A percentile compares a stretch with the other conserved stretches of the same genome.
phyloP scores from a whole-genome alignment of 2,113 vertebrate species.

The Mesoclemmys tuberculata region DNA sequence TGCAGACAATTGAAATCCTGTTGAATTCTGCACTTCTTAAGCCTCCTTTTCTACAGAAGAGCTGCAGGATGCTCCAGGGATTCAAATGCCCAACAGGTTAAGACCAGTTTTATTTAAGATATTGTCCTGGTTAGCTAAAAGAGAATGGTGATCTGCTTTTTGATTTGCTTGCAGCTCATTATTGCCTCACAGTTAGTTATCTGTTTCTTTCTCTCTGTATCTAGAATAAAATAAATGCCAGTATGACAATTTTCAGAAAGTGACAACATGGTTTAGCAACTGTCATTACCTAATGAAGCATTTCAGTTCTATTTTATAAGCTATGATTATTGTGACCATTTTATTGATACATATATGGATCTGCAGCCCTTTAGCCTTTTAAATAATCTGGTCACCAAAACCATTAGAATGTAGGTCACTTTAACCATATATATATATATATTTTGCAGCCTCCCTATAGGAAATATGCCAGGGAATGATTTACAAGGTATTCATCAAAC shows the following conservation, averaged over 20 bases:
- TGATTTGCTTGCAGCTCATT: conserved; percentile 59
- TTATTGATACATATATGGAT: conserved; percentile 38
- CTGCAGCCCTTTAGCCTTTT: conserved; percentile 58
- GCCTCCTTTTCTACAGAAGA: conserved; percentile 54
- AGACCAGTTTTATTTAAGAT: conserved; percentile 64
- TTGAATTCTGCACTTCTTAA: conserved; percentile 66
- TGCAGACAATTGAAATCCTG: conserved; percentile 48
- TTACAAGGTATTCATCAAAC: conserved; percentile 27
- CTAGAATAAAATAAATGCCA: conserved; percentile 41
- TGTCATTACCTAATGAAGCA: conserved; percentile 69
- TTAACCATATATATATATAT: conserved; percentile 34
- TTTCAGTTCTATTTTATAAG: conserved; percentile 63
- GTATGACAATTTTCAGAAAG: conserved; percentile 68
- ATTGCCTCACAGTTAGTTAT: conserved; percentile 46
- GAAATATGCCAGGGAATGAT: neutral
- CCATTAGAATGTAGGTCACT: conserved; percentile 56
- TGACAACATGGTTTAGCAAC: conserved; percentile 66
- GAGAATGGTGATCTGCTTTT: conserved; percentile 53
- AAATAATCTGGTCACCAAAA: conserved; percentile 69
- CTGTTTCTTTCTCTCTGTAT: conserved; percentile 52
- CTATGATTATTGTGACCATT: conserved; percentile 71
- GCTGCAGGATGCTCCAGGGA: conserved; percentile 56
- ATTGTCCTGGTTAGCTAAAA: conserved; percentile 65
- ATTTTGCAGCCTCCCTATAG: neutral
- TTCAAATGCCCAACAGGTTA: conserved; percentile 65